These are phyloP conservation scores for Papilio polytes DNA, from an alignment of 1,140 invertebrate genomes.

Conservation along the genomic window DNA sequence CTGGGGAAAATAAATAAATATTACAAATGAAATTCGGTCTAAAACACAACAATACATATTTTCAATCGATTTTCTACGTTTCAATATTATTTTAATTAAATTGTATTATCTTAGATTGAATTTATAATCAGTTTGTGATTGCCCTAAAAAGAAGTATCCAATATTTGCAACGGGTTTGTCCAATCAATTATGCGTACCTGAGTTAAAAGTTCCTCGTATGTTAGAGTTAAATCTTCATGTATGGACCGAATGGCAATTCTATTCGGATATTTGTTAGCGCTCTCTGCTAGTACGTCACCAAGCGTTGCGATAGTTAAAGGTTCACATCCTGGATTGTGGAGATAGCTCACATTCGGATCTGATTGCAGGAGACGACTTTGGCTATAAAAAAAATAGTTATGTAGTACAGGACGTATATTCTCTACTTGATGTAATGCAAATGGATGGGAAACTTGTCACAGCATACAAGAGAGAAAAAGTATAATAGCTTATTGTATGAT, in stretches of 20 bases:
- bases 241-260: slow-evolving; percentile 85
- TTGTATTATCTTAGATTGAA: no score
- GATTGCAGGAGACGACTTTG: slow-evolving; percentile 46
- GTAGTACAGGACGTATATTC: no score
- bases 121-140: no score
- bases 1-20: slow-evolving; percentile 71
- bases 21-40: neutral
- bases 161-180: no score
- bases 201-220: slow-evolving; percentile 86
- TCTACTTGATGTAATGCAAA: no score
- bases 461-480: no score
- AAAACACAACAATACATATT: neutral
- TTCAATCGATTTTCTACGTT: no score
- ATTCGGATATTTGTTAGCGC: slow-evolving; percentile 84
- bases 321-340: slow-evolving; percentile 83
- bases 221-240: slow-evolving; percentile 86
- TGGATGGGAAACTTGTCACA: no score
- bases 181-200: slow-evolving; percentile 77
- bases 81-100: no score
- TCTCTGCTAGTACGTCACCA: slow-evolving; percentile 85
- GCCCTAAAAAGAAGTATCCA: no score
- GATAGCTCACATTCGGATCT: slow-evolving; percentile 64
- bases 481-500: no score
- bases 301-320: slow-evolving; percentile 86
- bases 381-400: slow-evolving; percentile 39